Conservation (phyloP, 2,888 invertebrate genomes). For the Chrysina gloriosa region DNA sequence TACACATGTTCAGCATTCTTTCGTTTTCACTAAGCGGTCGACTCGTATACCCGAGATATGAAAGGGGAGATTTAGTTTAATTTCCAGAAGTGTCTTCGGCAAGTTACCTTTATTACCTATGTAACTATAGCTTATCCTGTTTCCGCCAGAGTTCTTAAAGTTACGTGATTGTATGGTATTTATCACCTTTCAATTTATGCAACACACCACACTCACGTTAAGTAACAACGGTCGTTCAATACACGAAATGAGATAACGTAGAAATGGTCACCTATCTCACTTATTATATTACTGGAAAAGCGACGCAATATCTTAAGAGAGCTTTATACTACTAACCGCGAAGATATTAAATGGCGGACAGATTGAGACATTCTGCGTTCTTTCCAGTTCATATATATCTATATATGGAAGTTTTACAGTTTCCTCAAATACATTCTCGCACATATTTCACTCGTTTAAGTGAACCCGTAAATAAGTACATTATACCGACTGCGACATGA, state of each 20-base stretch:
- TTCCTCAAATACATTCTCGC: neutral
- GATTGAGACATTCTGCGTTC: neutral
- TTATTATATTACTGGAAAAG: too few species aligned
- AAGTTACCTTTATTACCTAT: neutral
- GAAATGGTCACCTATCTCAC: too few species aligned
- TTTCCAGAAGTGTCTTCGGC: neutral
- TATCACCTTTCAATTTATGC: neutral
- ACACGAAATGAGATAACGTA: too few species aligned
- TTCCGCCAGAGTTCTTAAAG: too few species aligned
- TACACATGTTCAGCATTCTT: neutral
- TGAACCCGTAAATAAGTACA: conserved; percentile 6
- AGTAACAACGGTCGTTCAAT: too few species aligned
- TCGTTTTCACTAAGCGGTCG: neutral
- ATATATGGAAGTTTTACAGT: neutral
- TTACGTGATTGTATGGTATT: too few species aligned
- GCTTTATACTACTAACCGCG: neutral
- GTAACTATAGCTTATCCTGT: too few species aligned
- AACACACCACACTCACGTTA: neutral
- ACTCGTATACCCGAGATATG: neutral
- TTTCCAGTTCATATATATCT: neutral
- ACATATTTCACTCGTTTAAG: conserved; percentile 1
- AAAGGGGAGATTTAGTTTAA: neutral
- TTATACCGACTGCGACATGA: neutral
- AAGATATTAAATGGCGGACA: neutral
- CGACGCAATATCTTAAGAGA: neutral